Evolutionary conservation across 1,140 invertebrate species (phyloP).

Genomic region (Oryzaephilus surinamensis): DNA sequence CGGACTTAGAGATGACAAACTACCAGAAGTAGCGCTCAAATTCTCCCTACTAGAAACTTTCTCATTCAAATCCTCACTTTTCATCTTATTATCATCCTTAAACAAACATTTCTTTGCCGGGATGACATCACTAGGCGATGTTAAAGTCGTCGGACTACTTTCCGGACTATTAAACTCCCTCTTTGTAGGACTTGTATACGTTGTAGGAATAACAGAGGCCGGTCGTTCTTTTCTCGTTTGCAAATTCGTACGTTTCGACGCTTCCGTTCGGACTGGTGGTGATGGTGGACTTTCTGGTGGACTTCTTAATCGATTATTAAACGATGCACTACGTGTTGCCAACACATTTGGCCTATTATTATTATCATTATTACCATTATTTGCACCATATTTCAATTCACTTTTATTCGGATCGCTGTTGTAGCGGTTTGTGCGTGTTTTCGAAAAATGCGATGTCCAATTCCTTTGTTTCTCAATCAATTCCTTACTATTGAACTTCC

Average conservation of each 20-base stretch:
- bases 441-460: conserved; percentile 79
- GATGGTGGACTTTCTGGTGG: conserved; percentile 42
- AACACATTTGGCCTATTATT: conserved; percentile 34
- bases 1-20: conserved; percentile 33
- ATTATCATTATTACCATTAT: conserved; percentile 34
- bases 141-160: conserved; percentile 33
- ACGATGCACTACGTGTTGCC: conserved; percentile 36
- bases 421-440: conserved; percentile 51
- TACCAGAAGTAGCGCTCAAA: conserved; percentile 37
- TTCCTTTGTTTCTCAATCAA: conserved; percentile 82
- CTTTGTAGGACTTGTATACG: conserved; percentile 25
- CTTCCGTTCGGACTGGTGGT: conserved; percentile 36
- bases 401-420: conserved; percentile 50
- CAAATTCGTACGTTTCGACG: conserved; percentile 25
- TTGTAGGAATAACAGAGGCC: conserved; percentile 29
- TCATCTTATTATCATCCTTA: conserved; percentile 3
- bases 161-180: conserved; percentile 20
- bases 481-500: conserved; percentile 72
- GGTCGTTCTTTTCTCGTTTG: conserved; percentile 27
- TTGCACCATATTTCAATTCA: conserved; percentile 28
- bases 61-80: too few relatives aligned
- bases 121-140: conserved; percentile 3
- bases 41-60: conserved; percentile 29
- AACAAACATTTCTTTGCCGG: conserved; percentile 4
- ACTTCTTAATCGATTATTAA: conserved; percentile 35